Evolutionary conservation across 2,113 vertebrate genomes (phyloP).

Genomic region (Onychostoma macrolepis): DNA sequence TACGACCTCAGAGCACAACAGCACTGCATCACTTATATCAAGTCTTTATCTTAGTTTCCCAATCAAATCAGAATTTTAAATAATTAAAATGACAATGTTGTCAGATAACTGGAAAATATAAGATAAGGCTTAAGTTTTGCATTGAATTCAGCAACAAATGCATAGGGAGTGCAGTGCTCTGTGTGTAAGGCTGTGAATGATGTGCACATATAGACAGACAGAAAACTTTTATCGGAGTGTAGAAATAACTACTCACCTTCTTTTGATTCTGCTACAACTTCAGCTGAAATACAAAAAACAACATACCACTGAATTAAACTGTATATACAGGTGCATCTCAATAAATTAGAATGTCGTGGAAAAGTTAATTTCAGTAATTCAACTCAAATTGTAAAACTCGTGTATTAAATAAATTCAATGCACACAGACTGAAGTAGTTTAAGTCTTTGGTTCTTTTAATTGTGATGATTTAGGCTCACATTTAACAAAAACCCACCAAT

Average conservation of each 20-base stretch:
- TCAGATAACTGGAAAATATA: neutral
- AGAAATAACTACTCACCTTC: slow-evolving; percentile 47
- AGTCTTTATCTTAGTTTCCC: neutral
- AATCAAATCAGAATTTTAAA: neutral
- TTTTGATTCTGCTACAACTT: slow-evolving; percentile 28
- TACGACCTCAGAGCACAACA: neutral
- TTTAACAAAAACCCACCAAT: too few relatives aligned
- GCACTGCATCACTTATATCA: neutral
- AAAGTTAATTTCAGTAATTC: too few relatives aligned
- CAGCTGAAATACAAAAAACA: slow-evolving; percentile 22
- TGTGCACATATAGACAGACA: neutral
- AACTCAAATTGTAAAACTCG: too few relatives aligned
- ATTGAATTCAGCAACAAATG: neutral
- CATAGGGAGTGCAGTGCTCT: neutral
- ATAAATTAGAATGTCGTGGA: too few relatives aligned
- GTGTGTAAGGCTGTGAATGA: neutral
- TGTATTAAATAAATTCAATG: too few relatives aligned
- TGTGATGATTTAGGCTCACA: too few relatives aligned
- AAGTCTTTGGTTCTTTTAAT: too few relatives aligned
- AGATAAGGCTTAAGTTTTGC: neutral
- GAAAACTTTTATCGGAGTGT: neutral
- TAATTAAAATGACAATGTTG: neutral
- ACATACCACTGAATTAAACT: neutral
- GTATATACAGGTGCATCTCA: too few relatives aligned
- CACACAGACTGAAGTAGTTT: too few relatives aligned